Base-by-base conservation (phyloP, 2,797 vertebrate species). In the Bufotes viridis region DNA sequence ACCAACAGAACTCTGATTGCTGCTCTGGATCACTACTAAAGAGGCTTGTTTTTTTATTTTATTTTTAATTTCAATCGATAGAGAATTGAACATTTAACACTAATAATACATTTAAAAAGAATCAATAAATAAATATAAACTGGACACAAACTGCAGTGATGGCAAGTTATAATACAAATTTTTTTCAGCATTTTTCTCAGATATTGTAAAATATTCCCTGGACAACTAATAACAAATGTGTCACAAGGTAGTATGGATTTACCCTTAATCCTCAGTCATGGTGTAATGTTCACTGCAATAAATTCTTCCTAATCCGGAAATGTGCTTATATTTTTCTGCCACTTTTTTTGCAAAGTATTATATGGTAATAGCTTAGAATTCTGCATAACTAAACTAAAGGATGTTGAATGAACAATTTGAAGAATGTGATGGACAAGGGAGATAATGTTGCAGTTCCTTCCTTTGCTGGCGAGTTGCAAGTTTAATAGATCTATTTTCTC, bases 401-500 rank as follows among this genome's bases (percentile, higher is more conserved):
- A 55, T 75, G 15, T 57, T 67, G 70, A 87, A 82, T 29, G 22
- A 74, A 69, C 87, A 58, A 83, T 82, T 87, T 87, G 51, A 76
- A 78, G 11, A 69, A 72, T 70, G 49, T 88, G 82, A 79, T 70
- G 17, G 81, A 88, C 55, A 84, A 60, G 65, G 12, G 49, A 72
- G 65, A 70, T 69, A 88, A 88, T 88, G 83, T 85, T 85, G 42
- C 87, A 88, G 72, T 88, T 88, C 78, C 67, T 85, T 81, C 69
- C 63, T 85, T 58, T 72, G 82, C 72, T 80, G 63, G 55, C 55
- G 74, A 84, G 82, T 81, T 65, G 76, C 82, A 81, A 84, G 82
- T 85, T 88, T 88, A 84, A 84, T 88, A 85, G 87, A 84, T 88
- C 76, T 84, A 88, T 88, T 88, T 88, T 88, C 76, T 88, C 67